Evolutionary conservation across 2,797 vertebrate genomes (phyloP).

Genomic region (Neomorphus geoffroyi): DNA sequence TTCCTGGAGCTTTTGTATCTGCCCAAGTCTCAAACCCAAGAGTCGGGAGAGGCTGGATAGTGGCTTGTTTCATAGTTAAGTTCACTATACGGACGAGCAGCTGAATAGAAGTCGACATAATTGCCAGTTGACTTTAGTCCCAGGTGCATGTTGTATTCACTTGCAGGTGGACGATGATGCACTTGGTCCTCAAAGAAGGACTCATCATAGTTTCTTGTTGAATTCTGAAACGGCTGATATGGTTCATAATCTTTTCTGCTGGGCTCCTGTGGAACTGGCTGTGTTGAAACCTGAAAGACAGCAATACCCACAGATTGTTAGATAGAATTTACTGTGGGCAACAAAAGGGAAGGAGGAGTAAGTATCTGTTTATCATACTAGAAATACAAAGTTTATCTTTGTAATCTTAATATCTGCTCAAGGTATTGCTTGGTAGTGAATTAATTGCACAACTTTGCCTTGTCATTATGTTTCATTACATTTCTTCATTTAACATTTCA

Average conservation of each 20-base stretch:
- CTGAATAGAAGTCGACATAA: conserved; percentile 99
- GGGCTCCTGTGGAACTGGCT: conserved; percentile 90
- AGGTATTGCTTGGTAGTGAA: neutral
- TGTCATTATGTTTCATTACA: neutral
- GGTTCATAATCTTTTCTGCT: conserved; percentile 89
- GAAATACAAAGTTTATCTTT: neutral
- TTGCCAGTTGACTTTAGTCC: conserved; percentile 98
- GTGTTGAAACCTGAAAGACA: conserved; percentile 85
- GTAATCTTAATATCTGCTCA: neutral
- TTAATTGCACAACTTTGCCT: neutral
- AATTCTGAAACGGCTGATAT: conserved; percentile 97
- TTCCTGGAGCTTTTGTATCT: conserved; percentile 74
- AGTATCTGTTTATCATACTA: neutral
- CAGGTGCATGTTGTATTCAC: conserved; percentile 98
- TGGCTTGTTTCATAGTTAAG: conserved; percentile 99
- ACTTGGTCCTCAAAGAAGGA: conserved; percentile 97
- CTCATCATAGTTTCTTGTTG: conserved; percentile 92
- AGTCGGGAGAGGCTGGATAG: conserved; percentile 97
- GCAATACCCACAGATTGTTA: neutral
- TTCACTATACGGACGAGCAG: conserved; percentile 97
- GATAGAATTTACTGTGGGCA: neutral
- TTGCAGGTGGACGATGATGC: conserved; percentile 89
- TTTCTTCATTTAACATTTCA: neutral
- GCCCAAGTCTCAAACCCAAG: conserved; percentile 90
- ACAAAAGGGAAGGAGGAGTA: neutral